Evolutionary conservation across 37 sponge, comb jelly and placozoan species (phyloP).

Genomic region (Crambe crambe): DNA sequence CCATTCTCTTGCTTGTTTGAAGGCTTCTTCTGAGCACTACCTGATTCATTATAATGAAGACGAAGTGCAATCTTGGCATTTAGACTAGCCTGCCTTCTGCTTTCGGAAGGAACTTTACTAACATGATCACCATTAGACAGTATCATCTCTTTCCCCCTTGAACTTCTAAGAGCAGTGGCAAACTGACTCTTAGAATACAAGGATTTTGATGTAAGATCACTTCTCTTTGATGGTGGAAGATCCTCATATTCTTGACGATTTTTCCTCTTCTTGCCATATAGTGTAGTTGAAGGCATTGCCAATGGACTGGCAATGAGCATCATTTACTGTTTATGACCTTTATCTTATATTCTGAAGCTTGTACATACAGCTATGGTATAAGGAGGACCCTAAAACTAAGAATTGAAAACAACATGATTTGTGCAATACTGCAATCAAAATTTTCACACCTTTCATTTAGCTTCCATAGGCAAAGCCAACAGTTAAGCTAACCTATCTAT

Average conservation of each 20-base stretch:
- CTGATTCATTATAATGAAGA: not conserved
- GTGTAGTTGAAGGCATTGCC: not conserved
- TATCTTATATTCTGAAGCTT: no score
- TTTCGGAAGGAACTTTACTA: not conserved
- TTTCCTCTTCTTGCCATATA: not conserved
- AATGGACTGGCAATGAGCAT: not conserved
- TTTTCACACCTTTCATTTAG: no score
- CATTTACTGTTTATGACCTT: not conserved
- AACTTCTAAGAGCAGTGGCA: not conserved
- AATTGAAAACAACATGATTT: no score
- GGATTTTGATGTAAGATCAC: not conserved
- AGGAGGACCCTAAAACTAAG: no score
- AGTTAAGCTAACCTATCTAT: no score
- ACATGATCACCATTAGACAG: constrained; percentile 23
- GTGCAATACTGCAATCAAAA: no score
- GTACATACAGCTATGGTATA: no score
- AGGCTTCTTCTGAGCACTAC: no score
- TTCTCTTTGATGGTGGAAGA: not conserved
- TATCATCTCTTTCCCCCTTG: not conserved
- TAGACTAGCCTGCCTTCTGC: constrained; percentile 2
- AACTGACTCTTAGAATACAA: not conserved
- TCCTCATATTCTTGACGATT: not conserved
- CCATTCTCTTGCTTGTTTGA: no score
- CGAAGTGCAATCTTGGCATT: constrained; percentile 6
- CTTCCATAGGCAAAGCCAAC: no score